Evolutionary conservation across 2,888 invertebrate genomes (phyloP).

Genomic region (Thyatira batis): DNA sequence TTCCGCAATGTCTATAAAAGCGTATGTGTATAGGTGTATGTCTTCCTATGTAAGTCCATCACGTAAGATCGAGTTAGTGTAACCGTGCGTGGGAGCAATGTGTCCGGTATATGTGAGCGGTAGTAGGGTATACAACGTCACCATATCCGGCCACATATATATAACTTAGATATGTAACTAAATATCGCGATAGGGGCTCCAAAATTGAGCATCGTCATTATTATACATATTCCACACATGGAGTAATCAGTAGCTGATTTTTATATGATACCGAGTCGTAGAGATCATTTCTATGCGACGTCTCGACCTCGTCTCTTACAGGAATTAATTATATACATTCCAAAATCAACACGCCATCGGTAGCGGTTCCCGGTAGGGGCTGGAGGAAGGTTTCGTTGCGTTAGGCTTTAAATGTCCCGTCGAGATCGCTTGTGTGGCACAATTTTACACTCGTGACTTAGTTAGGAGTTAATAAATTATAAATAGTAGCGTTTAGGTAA

Average conservation of each 20-base stretch:
- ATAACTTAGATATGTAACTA: constrained; percentile 59
- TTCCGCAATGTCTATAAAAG: constrained; percentile 53
- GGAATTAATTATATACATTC: constrained; percentile 59
- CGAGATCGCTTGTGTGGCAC: constrained; percentile 73
- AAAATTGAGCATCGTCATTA: constrained; percentile 55
- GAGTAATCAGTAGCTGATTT: constrained; percentile 59
- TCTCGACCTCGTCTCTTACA: constrained; percentile 62
- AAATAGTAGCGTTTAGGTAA: constrained; percentile 66
- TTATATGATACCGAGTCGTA: constrained; percentile 63
- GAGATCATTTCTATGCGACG: constrained; percentile 60
- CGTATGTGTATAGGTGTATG: constrained; percentile 73
- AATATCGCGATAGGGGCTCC: constrained; percentile 61
- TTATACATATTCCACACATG: constrained; percentile 47
- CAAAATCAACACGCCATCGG: constrained; percentile 46
- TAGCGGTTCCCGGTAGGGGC: constrained; percentile 27
- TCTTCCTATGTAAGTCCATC: constrained; percentile 79
- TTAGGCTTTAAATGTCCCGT: constrained; percentile 63
- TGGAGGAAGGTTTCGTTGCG: constrained; percentile 41
- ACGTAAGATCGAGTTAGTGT: constrained; percentile 56
- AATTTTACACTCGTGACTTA: constrained; percentile 75
- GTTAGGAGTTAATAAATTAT: constrained; percentile 77
- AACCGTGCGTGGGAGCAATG: constrained; percentile 46
- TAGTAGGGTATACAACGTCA: constrained; percentile 63
- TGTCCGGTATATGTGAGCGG: constrained; percentile 52
- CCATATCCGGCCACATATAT: constrained; percentile 69